Base-by-base conservation (phyloP, 2,797 vertebrate genomes). In the Bucorvus abyssinicus region DNA sequence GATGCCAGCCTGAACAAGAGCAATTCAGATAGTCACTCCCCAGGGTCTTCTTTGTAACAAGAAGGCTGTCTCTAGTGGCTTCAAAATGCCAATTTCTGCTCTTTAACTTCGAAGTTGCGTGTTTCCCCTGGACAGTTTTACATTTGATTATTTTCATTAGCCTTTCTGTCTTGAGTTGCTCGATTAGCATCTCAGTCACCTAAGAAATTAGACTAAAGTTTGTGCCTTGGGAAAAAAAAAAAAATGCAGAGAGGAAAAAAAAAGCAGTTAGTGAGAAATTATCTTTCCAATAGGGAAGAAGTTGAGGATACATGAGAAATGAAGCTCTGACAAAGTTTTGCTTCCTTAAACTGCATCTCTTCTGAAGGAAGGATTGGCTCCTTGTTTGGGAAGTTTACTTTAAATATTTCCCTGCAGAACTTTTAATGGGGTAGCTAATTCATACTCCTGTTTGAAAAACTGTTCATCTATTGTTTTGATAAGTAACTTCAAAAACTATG, bases 161-260 rank as follows among this genome's bases (percentile, higher is more conserved):
- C 89, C 84, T 96, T 57, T 95, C 96, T 94, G 94, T 95, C 97
- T 98, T 97, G 95, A 97, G 96, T 91, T 98, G 95, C 96, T 98
- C 98, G 97, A 98, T 98, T 98, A 98, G 96, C 97, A 97, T 98
- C 98, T 97, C 91, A 96, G 69, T 97, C 97, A 98, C 97, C 97
- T 98, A 97, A 97, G 93, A 98, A 98, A 98, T 98, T 97, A 97
- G 96, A 96, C 89, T 94, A 94, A 96, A 96, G 87, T 95, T 94
- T 96, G 76, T 95, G 78, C 63, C 44, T 93, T 83, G 52, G 18
- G 88, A 89, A 64, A 59, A 82, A 83, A 96, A 53, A 29, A 45
- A 77, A 75, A 57, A 78, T n/a, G n/a, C 45, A 95, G 45, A 69
- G 56, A 74, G 5, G 3, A 4, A 21, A 32, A 26, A 36, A 29